Percentiles rank a stretch among this genome's conserved stretches.
phyloP scores from a whole-genome alignment of 2,888 invertebrate genomes.

The Esperia sulphurella region DNA sequence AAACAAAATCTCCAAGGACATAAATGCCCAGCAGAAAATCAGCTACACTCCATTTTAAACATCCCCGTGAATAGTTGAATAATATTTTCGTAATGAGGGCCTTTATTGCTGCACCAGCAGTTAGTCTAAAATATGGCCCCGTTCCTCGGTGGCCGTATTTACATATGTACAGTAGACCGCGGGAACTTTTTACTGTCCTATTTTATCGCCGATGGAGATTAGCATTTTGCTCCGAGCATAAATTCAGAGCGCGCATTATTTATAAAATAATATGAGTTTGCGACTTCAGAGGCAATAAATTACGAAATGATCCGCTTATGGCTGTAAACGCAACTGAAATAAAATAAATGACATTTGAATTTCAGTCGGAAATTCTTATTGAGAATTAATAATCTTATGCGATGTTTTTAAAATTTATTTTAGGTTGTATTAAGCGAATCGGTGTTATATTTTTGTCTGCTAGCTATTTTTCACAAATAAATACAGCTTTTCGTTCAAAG shows the following conservation, averaged over 20 bases:
- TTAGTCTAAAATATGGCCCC: conserved; percentile 8
- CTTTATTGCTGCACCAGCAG: conserved; percentile 7
- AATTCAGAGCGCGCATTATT: background rate
- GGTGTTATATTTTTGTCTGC: no score
- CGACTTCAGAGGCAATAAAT: no score
- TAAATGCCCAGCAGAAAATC: background rate
- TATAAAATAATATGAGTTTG: no score
- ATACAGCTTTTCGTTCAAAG: no score
- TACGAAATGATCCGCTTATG: no score
- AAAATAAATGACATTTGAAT: no score
- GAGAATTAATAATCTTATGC: no score
- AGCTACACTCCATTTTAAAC: conserved; percentile 1
- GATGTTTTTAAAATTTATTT: no score
- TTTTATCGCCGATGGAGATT: conserved; percentile 3
- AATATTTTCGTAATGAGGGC: conserved; percentile 11
- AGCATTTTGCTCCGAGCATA: conserved; percentile 1
- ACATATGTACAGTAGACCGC: background rate
- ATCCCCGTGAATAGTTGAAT: conserved; percentile 6
- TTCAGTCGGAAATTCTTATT: no score
- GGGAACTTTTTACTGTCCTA: conserved; percentile 3
- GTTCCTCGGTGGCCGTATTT: conserved; percentile 1
- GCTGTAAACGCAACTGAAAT: no score
- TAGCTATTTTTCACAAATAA: no score
- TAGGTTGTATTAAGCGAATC: no score
- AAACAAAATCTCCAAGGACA: background rate